These are phyloP conservation scores for Schmidtea mediterranea DNA, from an alignment of 1,140 invertebrate genomes.

Conservation along the genomic window DNA sequence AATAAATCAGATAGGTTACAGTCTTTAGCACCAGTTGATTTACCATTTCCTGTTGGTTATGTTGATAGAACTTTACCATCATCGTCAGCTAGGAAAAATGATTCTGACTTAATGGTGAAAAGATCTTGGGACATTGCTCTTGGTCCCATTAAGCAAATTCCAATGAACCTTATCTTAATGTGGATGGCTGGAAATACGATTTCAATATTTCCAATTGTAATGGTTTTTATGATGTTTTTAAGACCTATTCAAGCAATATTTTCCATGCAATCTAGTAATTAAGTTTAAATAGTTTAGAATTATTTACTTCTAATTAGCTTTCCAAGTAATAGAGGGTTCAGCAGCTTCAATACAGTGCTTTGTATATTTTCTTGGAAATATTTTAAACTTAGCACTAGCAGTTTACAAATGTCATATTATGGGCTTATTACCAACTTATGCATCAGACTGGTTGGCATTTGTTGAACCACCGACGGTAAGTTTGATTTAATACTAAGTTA, in stretches of 20 bases:
- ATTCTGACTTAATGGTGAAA: slow-evolving; percentile 11
- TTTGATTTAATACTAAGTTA: background rate
- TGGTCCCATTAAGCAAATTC: slow-evolving; percentile 63
- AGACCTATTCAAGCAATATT: slow-evolving; percentile 77
- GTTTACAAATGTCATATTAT: slow-evolving; percentile 95
- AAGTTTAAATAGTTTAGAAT: background rate
- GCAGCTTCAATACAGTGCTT: slow-evolving; percentile 60
- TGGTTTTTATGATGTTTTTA: slow-evolving; percentile 93
- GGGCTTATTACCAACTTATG: slow-evolving; percentile 80
- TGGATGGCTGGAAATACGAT: slow-evolving; percentile 98
- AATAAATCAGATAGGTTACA: background rate
- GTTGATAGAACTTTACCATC: background rate
- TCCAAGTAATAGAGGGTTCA: slow-evolving; percentile 78
- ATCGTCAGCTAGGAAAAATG: background rate
- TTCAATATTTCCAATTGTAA: slow-evolving; percentile 99
- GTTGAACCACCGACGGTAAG: background rate
- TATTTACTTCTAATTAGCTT: slow-evolving; percentile 32
- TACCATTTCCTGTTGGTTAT: background rate
- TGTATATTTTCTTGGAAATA: slow-evolving; percentile 72
- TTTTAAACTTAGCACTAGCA: slow-evolving; percentile 65
- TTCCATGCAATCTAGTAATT: slow-evolving; percentile 45
- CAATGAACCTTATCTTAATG: slow-evolving; percentile 98
- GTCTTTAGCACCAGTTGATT: background rate
- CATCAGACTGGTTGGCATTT: slow-evolving; percentile 63
- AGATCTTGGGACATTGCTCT: slow-evolving; percentile 90